Evolutionary conservation across 2,797 vertebrate genomes (phyloP), one percentile per base, ranked within the genome.

Genomic region (Australoheros facetus): DNA sequence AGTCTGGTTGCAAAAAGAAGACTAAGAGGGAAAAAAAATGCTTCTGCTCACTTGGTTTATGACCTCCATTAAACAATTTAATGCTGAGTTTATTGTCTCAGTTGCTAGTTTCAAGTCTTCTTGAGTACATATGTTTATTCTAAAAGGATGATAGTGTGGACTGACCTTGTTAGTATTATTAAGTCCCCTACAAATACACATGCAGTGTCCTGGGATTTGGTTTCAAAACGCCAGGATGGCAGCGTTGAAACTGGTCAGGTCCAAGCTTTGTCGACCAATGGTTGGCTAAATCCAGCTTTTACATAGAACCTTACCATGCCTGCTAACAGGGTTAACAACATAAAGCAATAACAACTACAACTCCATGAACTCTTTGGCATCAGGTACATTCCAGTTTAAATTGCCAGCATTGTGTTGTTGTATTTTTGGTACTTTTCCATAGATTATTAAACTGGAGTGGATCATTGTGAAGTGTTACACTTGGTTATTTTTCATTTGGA

Each of bases 311-410:
- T 48, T 30, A 69, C 48, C 45, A 51, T 8, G 6, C 42, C 64
- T 69, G 45, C 26, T 0, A 51, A 69, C 42, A 51, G 64, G 64
- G 42, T 69, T 69, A 51, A n/a, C 14, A 30, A 30, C 42, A 30
- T 51, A 17, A 73, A 57, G 71, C 71, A 80, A 85, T 85, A 83
- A 79, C 19, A 21, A 5, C 45, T 42, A 60, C 39, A 14, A 30
- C 42, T 64, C 83, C 70, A 42, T 55, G 51, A 54, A 13, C 23
- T 60, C 58, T 30, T 17, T n/a, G 16, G 4, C 7, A 13, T 73
- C 26, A 16, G 39, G 16, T 42, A 30, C 21, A n/a, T 30, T 51
- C 42, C 39, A 51, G 23, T 51, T 30, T 51, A 12, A 23, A 56
- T 54, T 54, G 53, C 53, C n/a, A 21, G n/a, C n/a, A 55, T 13